Percentiles rank a stretch among this genome's conserved stretches.
Evolutionary conservation across 2,888 invertebrate species (phyloP).

Genomic region (Branchipolynoe longqiensis): DNA sequence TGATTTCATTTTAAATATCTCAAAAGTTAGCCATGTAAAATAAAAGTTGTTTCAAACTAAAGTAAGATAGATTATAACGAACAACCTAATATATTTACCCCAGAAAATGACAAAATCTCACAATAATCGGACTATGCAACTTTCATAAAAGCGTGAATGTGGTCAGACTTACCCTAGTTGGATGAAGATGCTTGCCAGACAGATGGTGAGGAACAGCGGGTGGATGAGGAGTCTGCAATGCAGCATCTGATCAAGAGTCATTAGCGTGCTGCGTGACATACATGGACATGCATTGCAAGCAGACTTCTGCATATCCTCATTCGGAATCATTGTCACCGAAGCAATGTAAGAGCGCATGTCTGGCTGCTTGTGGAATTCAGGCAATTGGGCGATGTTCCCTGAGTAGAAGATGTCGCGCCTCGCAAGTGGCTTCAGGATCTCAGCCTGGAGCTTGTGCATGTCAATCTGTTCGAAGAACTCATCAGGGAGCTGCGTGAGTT

Average conservation of each 20-base stretch:
- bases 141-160: no score
- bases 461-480: slow-evolving; percentile 13
- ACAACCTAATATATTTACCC: no score
- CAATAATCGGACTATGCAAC: no score
- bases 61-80: no score
- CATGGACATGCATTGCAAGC: slow-evolving; percentile 60
- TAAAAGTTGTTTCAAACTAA: no score
- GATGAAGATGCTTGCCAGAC: slow-evolving; percentile 93
- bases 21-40: no score
- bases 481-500: slow-evolving; percentile 4
- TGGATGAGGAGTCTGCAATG: slow-evolving; percentile 92
- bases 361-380: slow-evolving; percentile 35
- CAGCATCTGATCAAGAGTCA: slow-evolving; percentile 85
- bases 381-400: slow-evolving; percentile 3
- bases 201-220: slow-evolving; percentile 92
- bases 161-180: no score
- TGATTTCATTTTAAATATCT: no score
- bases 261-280: not conserved
- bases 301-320: slow-evolving; percentile 56
- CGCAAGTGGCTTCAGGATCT: slow-evolving; percentile 34
- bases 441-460: slow-evolving; percentile 6
- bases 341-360: slow-evolving; percentile 70
- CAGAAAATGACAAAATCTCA: no score
- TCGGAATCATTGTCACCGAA: slow-evolving; percentile 75
- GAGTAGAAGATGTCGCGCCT: slow-evolving; percentile 53